Conservation (phyloP, 2,113 vertebrate genomes). For the Chaetura pelagica region DNA sequence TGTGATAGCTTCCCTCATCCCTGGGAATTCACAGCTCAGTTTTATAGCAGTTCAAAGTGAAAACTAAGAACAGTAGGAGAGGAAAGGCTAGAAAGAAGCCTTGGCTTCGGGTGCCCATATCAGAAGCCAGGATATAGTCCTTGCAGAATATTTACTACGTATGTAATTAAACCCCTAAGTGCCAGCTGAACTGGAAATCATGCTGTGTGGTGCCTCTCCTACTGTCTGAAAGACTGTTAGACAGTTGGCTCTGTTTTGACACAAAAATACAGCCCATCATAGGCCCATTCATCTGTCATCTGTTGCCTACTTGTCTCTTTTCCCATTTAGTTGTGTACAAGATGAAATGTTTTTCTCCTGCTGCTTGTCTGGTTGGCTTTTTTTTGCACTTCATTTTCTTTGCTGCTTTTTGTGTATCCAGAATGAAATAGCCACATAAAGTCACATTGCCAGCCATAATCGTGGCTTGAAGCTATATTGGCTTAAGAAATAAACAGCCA, state of each 20-base stretch:
- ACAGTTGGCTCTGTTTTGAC: conserved; percentile 64
- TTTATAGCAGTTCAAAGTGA: conserved; percentile 16
- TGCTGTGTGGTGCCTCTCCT: conserved; percentile 46
- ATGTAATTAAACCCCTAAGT: conserved; percentile 46
- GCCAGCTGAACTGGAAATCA: conserved; percentile 65
- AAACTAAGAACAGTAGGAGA: conserved; percentile 40
- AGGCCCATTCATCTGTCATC: conserved; percentile 68
- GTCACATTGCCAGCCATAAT: background rate
- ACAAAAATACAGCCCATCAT: conserved; percentile 66
- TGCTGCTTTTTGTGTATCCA: conserved; percentile 27
- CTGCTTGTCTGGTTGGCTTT: conserved; percentile 25
- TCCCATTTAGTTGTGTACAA: conserved; percentile 50
- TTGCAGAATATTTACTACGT: conserved; percentile 22
- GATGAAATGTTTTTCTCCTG: conserved; percentile 64
- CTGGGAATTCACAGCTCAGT: background rate
- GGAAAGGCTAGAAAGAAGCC: background rate
- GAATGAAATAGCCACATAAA: conserved; percentile 44
- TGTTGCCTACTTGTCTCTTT: conserved; percentile 65
- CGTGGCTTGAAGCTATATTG: background rate
- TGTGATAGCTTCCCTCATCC: conserved; percentile 12
- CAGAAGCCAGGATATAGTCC: conserved; percentile 27
- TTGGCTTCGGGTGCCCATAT: background rate
- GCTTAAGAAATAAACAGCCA: conserved; percentile 42
- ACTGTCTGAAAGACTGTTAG: conserved; percentile 60
- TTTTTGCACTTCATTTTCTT: conserved; percentile 53